Evolutionary conservation across 1,140 invertebrate genomes (phyloP).

Genomic region (Acyrthosiphon pisum): DNA sequence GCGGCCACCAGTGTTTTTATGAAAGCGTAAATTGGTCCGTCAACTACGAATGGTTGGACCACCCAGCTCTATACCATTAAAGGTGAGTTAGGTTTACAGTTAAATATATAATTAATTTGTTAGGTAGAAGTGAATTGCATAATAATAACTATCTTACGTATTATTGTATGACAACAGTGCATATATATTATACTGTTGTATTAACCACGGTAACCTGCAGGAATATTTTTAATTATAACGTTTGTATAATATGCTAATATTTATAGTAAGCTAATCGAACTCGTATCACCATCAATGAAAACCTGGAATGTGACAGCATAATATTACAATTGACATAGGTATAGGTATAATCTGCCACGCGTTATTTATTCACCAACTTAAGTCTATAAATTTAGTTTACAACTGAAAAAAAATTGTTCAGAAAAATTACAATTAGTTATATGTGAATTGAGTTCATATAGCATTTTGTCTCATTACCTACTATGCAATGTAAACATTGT

Average conservation of each 20-base stretch:
- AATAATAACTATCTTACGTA: not conserved
- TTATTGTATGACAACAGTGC: too few relatives aligned
- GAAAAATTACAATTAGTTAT: not conserved
- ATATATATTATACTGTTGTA: not conserved
- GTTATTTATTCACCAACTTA: not conserved
- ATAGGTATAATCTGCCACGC: too few relatives aligned
- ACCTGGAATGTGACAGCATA: too few relatives aligned
- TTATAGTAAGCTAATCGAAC: too few relatives aligned
- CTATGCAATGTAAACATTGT: not conserved
- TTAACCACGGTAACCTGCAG: not conserved
- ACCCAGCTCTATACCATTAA: too few relatives aligned
- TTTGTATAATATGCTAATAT: not conserved
- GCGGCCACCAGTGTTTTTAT: too few relatives aligned
- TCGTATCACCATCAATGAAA: too few relatives aligned
- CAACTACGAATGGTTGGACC: too few relatives aligned
- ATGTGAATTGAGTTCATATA: not conserved
- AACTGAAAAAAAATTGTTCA: not conserved
- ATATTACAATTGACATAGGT: not conserved
- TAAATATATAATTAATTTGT: not conserved
- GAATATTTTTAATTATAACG: not conserved
- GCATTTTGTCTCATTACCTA: not conserved
- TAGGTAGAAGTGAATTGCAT: not conserved
- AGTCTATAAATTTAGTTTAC: not conserved
- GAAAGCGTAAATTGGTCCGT: too few relatives aligned
- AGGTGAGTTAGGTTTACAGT: not conserved